phyloP scores from a whole-genome alignment of 2,888 invertebrate species.

The Autographa gamma region DNA sequence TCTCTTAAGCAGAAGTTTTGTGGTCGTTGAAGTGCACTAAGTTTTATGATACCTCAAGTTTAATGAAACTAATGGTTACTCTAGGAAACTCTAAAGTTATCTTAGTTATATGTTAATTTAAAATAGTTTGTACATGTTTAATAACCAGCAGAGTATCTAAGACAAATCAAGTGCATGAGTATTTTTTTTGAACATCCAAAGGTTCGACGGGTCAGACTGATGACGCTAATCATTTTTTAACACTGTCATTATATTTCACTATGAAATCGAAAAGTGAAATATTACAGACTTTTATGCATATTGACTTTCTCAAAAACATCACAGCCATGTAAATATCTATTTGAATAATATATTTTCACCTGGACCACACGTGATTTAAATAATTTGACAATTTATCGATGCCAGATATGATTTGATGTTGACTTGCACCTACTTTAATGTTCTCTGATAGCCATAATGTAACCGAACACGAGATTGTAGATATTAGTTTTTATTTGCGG shows the following conservation, averaged over 20 bases:
- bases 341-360: slow-evolving; percentile 57
- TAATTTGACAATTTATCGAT: slow-evolving; percentile 79
- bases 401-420: slow-evolving; percentile 73
- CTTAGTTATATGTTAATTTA: background rate
- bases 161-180: background rate
- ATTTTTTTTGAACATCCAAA: background rate
- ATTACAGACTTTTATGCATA: slow-evolving; percentile 53
- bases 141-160: background rate
- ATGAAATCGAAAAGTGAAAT: slow-evolving; percentile 31
- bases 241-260: slow-evolving; percentile 1
- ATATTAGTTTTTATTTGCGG: slow-evolving; percentile 71
- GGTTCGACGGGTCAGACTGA: background rate
- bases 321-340: slow-evolving; percentile 55
- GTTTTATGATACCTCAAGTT: background rate
- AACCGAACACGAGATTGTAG: slow-evolving; percentile 66
- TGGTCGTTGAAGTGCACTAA: slow-evolving; percentile 22
- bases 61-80: background rate
- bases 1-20: slow-evolving; percentile 24
- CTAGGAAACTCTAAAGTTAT: background rate
- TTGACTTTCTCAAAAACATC: slow-evolving; percentile 56
- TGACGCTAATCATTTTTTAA: background rate
- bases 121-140: background rate
- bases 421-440: slow-evolving; percentile 67
- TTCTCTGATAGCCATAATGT: slow-evolving; percentile 64
- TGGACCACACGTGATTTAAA: slow-evolving; percentile 76